phyloP scores from a whole-genome alignment of 2,113 vertebrate genomes.

The Epinephelus fuscoguttatus region DNA sequence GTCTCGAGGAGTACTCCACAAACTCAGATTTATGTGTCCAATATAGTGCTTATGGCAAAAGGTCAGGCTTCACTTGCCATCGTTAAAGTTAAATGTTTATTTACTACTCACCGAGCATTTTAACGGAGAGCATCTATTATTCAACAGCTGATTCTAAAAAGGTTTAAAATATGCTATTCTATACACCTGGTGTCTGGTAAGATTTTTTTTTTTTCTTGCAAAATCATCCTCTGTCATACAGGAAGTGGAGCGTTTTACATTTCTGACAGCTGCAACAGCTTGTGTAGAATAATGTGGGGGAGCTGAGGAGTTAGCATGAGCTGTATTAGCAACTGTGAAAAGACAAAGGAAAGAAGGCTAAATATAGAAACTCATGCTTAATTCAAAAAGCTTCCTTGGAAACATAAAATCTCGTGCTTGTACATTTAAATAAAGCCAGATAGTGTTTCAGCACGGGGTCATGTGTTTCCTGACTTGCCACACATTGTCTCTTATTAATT shows the following conservation, averaged over 20 bases:
- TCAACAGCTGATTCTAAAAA: not conserved
- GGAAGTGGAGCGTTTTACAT: constrained; percentile 64
- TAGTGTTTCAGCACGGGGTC: not conserved
- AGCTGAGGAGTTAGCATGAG: constrained; percentile 5
- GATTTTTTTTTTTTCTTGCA: not conserved
- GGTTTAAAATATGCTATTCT: constrained; percentile 28
- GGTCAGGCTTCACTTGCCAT: not conserved
- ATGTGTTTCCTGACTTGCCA: not conserved
- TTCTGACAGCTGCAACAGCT: constrained; percentile 55
- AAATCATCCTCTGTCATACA: constrained; percentile 52
- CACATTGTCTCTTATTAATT: constrained; percentile 4
- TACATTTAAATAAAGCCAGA: not conserved
- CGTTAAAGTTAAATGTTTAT: not conserved
- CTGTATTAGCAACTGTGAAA: constrained; percentile 6
- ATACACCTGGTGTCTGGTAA: constrained; percentile 38
- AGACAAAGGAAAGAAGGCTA: no score
- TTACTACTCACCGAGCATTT: constrained; percentile 4
- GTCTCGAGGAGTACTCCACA: not conserved
- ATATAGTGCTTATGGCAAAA: not conserved
- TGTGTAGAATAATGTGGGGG: constrained; percentile 38
- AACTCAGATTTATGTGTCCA: not conserved
- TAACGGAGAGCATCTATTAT: constrained; percentile 15
- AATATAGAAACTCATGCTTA: not conserved
- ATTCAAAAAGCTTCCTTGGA: not conserved
- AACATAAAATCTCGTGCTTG: not conserved